Evolutionary conservation across 2,797 vertebrate species (phyloP).

Genomic region (Anguilla obscura): DNA sequence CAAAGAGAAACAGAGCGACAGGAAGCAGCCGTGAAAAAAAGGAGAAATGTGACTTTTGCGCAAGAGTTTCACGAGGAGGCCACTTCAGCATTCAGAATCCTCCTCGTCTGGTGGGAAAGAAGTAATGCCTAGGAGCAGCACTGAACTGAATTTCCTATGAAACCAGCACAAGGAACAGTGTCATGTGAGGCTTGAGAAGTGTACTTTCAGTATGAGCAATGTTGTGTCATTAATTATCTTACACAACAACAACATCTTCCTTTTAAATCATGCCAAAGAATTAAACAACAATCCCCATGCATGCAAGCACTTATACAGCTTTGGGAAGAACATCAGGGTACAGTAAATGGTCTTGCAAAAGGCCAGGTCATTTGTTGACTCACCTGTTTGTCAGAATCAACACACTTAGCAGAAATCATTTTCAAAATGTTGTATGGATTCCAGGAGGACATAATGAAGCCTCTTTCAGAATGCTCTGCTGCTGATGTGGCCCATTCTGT

Average conservation of each 20-base stretch:
- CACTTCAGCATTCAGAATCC: conserved; percentile 13
- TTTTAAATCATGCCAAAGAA: background rate
- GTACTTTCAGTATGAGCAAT: background rate
- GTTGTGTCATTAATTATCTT: background rate
- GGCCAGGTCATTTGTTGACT: background rate
- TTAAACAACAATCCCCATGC: background rate
- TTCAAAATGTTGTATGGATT: background rate
- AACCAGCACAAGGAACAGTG: conserved; percentile 1
- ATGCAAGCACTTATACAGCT: background rate
- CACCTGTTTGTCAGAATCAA: background rate
- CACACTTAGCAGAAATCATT: background rate
- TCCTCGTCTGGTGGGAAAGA: background rate
- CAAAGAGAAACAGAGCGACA: too few relatives aligned
- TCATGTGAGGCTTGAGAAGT: background rate
- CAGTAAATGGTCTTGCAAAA: background rate
- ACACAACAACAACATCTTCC: background rate
- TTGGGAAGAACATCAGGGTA: background rate
- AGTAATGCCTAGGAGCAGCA: background rate
- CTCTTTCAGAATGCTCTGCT: background rate
- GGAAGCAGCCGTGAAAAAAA: conserved; percentile 6
- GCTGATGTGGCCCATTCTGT: background rate
- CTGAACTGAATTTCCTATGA: background rate
- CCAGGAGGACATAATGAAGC: background rate
- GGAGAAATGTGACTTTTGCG: background rate
- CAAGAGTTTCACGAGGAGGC: background rate